These are phyloP conservation scores for Meda fulgida DNA, from an alignment of 2,797 vertebrate species.

Conservation along the genomic window DNA sequence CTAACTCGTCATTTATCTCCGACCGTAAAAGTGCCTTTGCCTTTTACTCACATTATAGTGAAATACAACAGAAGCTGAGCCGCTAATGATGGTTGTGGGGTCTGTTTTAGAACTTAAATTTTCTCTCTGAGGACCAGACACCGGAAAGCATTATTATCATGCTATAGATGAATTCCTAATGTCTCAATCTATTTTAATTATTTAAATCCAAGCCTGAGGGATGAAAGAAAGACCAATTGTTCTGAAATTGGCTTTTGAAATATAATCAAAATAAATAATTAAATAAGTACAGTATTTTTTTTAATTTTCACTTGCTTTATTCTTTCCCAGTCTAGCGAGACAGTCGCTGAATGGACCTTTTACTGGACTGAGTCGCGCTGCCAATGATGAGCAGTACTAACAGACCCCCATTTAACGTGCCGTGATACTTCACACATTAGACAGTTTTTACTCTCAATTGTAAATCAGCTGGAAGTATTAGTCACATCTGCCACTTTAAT, in stretches of 20 bases:
- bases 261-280: constrained; percentile 30
- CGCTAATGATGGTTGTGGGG: neutral
- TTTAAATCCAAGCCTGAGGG: constrained; percentile 65
- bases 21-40: neutral
- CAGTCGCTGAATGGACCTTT: neutral
- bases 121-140: constrained; percentile 62
- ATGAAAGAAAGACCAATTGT: constrained; percentile 54
- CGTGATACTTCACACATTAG: constrained; percentile 54
- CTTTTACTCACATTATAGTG: constrained; percentile 15
- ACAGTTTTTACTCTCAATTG: constrained; percentile 41
- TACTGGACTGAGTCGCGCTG: neutral
- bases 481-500: constrained; percentile 47
- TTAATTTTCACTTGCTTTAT: too few relatives aligned
- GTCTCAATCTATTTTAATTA: constrained; percentile 69
- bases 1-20: constrained; percentile 2
- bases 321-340: neutral
- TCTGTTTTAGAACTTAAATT: constrained; percentile 28
- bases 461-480: constrained; percentile 49
- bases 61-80: constrained; percentile 20
- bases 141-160: constrained; percentile 65
- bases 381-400: constrained; percentile 52
- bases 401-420: constrained; percentile 40
- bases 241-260: constrained; percentile 62
- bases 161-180: constrained; percentile 66
- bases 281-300: neutral